Conservation (phyloP, 2,113 vertebrate species). For the Mirounga angustirostris region DNA sequence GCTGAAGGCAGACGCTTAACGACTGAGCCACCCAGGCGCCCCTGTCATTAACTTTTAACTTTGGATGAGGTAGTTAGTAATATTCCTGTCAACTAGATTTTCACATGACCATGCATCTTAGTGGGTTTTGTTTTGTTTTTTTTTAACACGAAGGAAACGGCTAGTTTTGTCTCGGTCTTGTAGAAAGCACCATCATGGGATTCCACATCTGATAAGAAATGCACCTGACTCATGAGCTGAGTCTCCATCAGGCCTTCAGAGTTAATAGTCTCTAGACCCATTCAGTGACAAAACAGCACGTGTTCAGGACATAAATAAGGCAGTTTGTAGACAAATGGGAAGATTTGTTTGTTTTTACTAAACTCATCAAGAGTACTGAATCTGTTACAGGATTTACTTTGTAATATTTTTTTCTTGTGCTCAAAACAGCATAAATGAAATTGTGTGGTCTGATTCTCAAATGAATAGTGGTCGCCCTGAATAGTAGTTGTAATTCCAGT, state of each 20-base stretch:
- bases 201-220: neutral
- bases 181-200: neutral
- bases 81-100: neutral
- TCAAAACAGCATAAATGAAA: conserved; percentile 48
- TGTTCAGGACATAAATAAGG: neutral
- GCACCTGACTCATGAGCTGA: neutral
- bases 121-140: neutral
- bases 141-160: neutral
- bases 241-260: neutral
- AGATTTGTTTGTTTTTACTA: conserved; percentile 51
- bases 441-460: neutral
- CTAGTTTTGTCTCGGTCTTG: neutral
- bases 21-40: no score
- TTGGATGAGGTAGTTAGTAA: neutral
- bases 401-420: conserved; percentile 26
- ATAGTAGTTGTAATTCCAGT: conserved; percentile 57
- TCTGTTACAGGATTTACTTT: conserved; percentile 60
- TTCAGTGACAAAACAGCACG: neutral
- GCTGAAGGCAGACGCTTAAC: no score
- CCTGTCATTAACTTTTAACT: neutral
- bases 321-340: neutral
- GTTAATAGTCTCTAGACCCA: neutral
- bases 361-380: conserved; percentile 41
- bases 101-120: neutral
- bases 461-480: neutral